Base-by-base conservation (phyloP, 1,140 invertebrate species). In the Branchinecta lindahli region DNA sequence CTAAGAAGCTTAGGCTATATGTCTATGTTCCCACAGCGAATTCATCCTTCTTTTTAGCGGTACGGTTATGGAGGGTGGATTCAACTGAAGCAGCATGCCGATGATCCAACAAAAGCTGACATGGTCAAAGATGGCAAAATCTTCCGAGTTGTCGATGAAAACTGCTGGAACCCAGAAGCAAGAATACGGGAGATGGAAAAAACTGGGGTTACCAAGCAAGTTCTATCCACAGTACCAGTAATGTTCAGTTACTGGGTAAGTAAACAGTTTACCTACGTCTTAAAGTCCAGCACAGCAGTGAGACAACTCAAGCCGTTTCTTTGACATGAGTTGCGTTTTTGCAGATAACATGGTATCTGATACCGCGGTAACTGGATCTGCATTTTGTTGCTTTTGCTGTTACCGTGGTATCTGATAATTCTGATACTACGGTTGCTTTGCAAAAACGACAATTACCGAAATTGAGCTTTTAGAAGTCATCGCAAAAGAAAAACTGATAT, bases 241-340 rank as follows among this genome's bases (percentile, higher is more conserved):
- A 85, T 86, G 84, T 86, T 86, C 75, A 83, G 78, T 72, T 86
- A 85, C 75, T 85, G 84, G 83, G 82, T 83, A 75, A 75, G 76
- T 75, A n/a, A 21, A 9, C 45, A 20, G 65, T 70, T 69, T 75
- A 33, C 20, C 65, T 46, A 47, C 47, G 66, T 70, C n/a, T n/a
- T 7, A 68, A 15, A 33, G 10, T 66, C 0, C 21, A 10, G 8
- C 33, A 10, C 21, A 67, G 20, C 18, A 68, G 12, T 69, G 2
- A 12, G 66, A n/a, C 15, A 20, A 52, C 15, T 18, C n/a, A n/a
- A n/a, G n/a, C n/a, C n/a, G n/a, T n/a, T n/a, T n/a, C n/a, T n/a
- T n/a, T n/a, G n/a, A n/a, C n/a, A n/a, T n/a, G n/a, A n/a, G n/a
- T n/a, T n/a, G n/a, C n/a, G n/a, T n/a, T n/a, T n/a, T n/a, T n/a